Percentiles rank a stretch among this genome's conserved stretches.
These are phyloP conservation scores for Nicator chloris DNA, from an alignment of 2,113 vertebrate species.

Conservation along the genomic window DNA sequence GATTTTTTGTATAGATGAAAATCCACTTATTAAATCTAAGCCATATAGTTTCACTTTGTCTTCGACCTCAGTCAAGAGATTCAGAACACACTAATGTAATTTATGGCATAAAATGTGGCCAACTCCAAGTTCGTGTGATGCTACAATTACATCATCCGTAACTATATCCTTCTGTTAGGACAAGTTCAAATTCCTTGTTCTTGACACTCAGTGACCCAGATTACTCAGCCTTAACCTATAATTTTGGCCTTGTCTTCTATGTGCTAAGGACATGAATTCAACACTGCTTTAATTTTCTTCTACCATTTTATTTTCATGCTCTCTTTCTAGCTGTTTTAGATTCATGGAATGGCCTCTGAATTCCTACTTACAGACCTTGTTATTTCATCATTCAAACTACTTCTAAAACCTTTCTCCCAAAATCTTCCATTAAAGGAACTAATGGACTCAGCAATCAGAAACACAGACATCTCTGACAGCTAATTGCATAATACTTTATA, in stretches of 20 bases:
- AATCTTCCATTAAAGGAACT: not conserved
- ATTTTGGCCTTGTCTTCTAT: not conserved
- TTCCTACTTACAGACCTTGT: not conserved
- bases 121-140: not conserved
- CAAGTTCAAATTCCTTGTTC: conserved; percentile 49
- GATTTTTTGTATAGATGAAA: not conserved
- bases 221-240: conserved; percentile 54
- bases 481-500: not conserved
- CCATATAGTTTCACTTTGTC: not conserved
- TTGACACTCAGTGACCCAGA: conserved; percentile 35
- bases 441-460: not conserved
- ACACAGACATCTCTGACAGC: not conserved
- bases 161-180: conserved; percentile 13
- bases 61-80: not conserved
- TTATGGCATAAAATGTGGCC: conserved; percentile 24
- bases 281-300: not conserved
- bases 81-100: conserved; percentile 21
- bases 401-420: not conserved
- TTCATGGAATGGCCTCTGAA: not conserved
- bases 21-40: not conserved
- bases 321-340: not conserved
- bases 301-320: not conserved
- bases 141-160: conserved; percentile 44
- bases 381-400: not conserved
- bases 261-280: conserved; percentile 24